Base-by-base conservation (phyloP, 2,797 vertebrate genomes). In the Pitangus sulphuratus region DNA sequence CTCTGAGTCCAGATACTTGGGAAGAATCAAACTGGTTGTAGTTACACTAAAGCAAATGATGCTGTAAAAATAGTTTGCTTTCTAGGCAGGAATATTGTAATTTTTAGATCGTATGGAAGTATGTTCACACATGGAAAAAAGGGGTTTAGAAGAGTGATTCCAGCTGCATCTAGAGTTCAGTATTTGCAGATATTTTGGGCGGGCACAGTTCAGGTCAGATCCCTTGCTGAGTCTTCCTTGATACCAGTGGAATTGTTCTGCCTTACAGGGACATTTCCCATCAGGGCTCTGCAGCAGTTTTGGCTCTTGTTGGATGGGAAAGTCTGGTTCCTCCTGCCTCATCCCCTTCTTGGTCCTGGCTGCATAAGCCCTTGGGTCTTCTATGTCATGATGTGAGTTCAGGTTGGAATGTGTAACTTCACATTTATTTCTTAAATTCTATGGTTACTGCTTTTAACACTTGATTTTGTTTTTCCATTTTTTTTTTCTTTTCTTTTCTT, bases 401-500 rank as follows among this genome's bases (percentile, higher is more conserved):
- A 56, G 69, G 45, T 44, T 37, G 37, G 15, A 40, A 25, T 7
- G 10, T 17, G 7, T 44, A n/a, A 47, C 42, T 64, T 56, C 25
- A 3, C 19, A 12, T 11, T 71, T 75, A 17, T 24, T 74, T 81
- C 8, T 56, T 28, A 20, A 28, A 7, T 33, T 70, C 16, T 64
- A 48, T 30, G 24, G 15, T 35, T 64, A 15, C 25, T 20, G 31
- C 10, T 62, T 77, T n/a, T 37, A 28, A 20, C 4, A 39, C 16
- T 13, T 3, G 8, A 31, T 33, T 45, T 31, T 56, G 7, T 62
- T 82, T 68, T 21, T 1, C 3, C 3, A 40, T 21, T 80, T 68
- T 37, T 16, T 1, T 5, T 2, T 8, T 11, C 2, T 5, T 3
- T 3, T 7, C 3, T 44, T 35, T 45, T 7, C 5, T 64, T 22